Percentiles rank a stretch among this genome's conserved stretches.
These are phyloP conservation scores for Bos javanicus DNA, from an alignment of 2,113 vertebrate species.

Conservation along the genomic window DNA sequence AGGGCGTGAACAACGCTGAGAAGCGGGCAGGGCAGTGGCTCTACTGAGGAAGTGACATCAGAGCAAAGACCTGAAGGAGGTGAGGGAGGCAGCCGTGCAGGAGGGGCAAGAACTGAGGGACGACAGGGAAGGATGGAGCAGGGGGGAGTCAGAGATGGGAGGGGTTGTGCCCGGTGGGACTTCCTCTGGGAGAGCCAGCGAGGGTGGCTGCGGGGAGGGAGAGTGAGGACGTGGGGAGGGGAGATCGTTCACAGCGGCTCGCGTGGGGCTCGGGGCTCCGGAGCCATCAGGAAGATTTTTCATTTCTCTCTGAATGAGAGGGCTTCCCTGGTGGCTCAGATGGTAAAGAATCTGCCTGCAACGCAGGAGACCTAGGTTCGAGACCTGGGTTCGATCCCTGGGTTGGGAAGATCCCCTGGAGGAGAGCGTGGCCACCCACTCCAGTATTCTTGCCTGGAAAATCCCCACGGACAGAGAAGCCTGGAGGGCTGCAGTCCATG, in stretches of 20 bases:
- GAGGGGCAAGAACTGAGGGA: not conserved
- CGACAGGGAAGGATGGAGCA: not conserved
- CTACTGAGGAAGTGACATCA: not conserved
- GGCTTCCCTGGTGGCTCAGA: not conserved
- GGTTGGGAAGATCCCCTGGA: not conserved
- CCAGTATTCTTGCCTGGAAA: not conserved
- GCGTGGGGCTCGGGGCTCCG: accelerated
- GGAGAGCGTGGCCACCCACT: not conserved
- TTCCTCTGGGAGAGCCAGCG: accelerated
- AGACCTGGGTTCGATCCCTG: not conserved
- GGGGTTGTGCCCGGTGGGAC: not conserved
- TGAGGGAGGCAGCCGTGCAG: not conserved
- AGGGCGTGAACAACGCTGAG: not conserved
- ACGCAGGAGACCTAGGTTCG: not conserved
- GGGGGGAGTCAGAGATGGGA: not conserved
- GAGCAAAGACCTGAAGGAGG: not conserved
- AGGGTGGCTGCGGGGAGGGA: accelerated
- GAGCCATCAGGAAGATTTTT: not conserved
- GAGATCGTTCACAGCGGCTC: too few relatives aligned
- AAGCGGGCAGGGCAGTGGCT: not conserved
- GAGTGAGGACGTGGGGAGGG: not conserved
- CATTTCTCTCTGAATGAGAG: not conserved
- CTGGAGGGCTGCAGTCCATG: not conserved
- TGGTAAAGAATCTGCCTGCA: accelerated
- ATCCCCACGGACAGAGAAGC: not conserved